phyloP scores from a whole-genome alignment of 2,888 invertebrate species.

The Rhogogaster chlorosoma region DNA sequence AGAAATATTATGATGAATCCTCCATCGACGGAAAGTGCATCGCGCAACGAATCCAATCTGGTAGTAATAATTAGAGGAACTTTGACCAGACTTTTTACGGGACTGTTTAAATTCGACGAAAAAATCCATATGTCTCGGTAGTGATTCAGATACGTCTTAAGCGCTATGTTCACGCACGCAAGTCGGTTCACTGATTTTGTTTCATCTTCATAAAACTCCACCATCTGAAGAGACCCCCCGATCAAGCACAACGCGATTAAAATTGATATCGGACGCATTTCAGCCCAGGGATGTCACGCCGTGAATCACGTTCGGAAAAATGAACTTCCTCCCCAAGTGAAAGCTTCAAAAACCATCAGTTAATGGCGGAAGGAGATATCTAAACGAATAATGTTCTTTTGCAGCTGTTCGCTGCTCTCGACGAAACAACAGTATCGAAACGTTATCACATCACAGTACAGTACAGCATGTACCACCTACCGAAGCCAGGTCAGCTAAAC shows the following conservation, averaged over 20 bases:
- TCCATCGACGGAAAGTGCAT: not conserved
- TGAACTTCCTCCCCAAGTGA: not conserved
- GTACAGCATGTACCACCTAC: not conserved
- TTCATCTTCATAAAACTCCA: not conserved
- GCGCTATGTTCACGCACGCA: not conserved
- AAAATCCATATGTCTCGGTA: not conserved
- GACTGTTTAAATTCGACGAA: not conserved
- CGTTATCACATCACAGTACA: not conserved
- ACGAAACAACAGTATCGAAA: not conserved
- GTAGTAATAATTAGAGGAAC: not conserved
- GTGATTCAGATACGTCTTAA: not conserved
- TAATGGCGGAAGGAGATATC: not conserved
- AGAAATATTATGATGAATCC: slow-evolving; percentile 9
- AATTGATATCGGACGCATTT: slow-evolving; percentile 3
- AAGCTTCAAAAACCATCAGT: not conserved
- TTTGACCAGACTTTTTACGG: not conserved
- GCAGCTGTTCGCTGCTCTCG: not conserved
- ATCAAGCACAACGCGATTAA: not conserved
- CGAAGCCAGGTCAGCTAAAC: not conserved
- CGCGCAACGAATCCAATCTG: not conserved
- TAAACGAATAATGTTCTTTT: not conserved
- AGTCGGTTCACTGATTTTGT: not conserved
- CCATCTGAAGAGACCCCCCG: not conserved
- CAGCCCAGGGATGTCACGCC: not conserved
- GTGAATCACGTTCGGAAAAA: not conserved